A percentile compares a stretch with the other conserved stretches of the same genome.
phyloP scores from a whole-genome alignment of 2,888 invertebrate genomes.

The Philhelius pedissequus region DNA sequence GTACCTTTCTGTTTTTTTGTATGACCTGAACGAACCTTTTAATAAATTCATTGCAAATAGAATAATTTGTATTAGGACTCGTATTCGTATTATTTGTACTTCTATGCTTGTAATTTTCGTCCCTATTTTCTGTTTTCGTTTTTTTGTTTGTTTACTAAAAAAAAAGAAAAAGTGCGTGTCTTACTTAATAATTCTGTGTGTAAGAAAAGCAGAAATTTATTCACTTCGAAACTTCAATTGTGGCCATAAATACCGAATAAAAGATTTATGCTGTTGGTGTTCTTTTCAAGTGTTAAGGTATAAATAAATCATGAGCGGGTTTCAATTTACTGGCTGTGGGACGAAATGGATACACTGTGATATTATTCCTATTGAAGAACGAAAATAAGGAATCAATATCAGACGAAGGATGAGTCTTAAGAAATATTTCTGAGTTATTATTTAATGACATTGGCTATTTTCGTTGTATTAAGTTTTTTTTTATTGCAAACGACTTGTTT shows the following conservation, averaged over 20 bases:
- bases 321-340: neutral
- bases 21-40: slow-evolving; percentile 10
- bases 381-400: neutral
- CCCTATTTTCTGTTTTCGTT: neutral
- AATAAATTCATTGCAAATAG: slow-evolving; percentile 32
- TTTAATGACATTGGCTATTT: no score
- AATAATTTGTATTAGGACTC: slow-evolving; percentile 1
- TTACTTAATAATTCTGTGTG: neutral
- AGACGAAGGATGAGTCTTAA: neutral
- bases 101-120: neutral
- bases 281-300: slow-evolving; percentile 23
- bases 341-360: neutral
- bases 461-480: no score
- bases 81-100: slow-evolving; percentile 13
- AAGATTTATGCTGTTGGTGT: slow-evolving; percentile 6
- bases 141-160: neutral
- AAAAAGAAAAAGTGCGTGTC: slow-evolving; percentile 12
- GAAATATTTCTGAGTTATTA: neutral
- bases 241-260: neutral
- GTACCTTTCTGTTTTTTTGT: neutral
- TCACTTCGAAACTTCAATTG: neutral
- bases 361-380: neutral
- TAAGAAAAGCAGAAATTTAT: neutral
- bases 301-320: slow-evolving; percentile 15
- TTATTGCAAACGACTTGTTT: no score